Percentiles rank a stretch among this genome's conserved stretches.
These are phyloP conservation scores for Onychomys leucogaster DNA, from an alignment of 2,797 vertebrate species.

Conservation along the genomic window DNA sequence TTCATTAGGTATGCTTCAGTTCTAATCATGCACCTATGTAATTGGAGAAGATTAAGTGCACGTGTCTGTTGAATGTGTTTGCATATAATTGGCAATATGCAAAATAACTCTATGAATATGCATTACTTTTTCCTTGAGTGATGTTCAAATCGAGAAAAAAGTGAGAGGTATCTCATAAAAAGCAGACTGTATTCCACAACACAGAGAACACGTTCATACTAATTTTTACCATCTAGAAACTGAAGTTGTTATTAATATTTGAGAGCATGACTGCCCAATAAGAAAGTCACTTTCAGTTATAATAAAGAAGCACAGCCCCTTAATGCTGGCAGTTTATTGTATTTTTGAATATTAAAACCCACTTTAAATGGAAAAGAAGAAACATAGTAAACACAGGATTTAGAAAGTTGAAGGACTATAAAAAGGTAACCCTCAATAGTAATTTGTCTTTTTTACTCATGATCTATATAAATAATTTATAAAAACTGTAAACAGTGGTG, in stretches of 20 bases:
- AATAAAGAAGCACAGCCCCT: not conserved
- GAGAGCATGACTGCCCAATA: not conserved
- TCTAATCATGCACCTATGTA: slow-evolving; percentile 41
- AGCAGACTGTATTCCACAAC: not conserved
- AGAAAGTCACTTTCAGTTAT: not conserved
- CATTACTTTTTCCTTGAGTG: slow-evolving; percentile 60
- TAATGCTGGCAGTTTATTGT: not conserved
- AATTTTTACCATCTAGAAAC: not conserved
- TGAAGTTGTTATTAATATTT: not conserved
- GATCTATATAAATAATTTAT: slow-evolving; percentile 3
- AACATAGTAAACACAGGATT: not conserved
- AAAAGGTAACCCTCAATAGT: not conserved
- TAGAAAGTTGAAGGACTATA: not conserved
- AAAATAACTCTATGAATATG: slow-evolving; percentile 68
- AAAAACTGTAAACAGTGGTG: not conserved
- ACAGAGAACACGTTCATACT: not conserved
- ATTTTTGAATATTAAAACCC: not conserved
- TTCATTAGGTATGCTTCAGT: slow-evolving; percentile 59
- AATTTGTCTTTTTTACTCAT: not conserved
- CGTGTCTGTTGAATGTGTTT: slow-evolving; percentile 57
- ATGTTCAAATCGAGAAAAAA: slow-evolving; percentile 47
- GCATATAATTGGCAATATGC: slow-evolving; percentile 65
- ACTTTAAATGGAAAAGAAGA: not conserved
- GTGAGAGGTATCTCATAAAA: slow-evolving; percentile 25
- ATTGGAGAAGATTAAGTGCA: slow-evolving; percentile 63